Evolutionary conservation across 1,140 invertebrate genomes (phyloP), one percentile per base, ranked within the genome.

Genomic region (Microplitis mediator): DNA sequence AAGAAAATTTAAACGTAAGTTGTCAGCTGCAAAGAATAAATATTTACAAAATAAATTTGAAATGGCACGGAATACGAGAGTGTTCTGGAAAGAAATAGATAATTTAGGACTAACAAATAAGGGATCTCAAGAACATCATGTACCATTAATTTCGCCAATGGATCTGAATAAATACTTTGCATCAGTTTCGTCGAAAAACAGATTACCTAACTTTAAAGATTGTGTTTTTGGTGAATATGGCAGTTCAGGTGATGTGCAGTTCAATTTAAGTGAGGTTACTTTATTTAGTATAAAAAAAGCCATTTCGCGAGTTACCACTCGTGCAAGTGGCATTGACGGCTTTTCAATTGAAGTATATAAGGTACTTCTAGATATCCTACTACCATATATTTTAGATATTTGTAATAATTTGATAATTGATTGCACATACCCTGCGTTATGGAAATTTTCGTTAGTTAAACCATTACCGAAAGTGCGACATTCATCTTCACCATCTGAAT

Each of bases 401-500:
- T 50, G 45, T 50, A 31, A 31, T 63, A 31, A 63, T 23, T 4
- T 2, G 0, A 31, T 32, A 1, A 4, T 63, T 2, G 4, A 35
- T 8, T 8, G 61, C 1, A 5, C 23, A n/a, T 63, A 34, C 31
- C 36, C 36, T 36, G 11, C 63, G 63, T 9, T 45, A 14, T 65
- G 35, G 63, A 45, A 65, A 14, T 1, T 13, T 45, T 45, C 34
- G 1, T 52, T n/a, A 6, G 65, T 67, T 9, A 45, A 9, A 14
- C 65, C 65, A 6, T 16, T 67, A 3, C 45, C 4, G n/a, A 67
- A 67, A 52, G 23, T 16, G 4, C n/a, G 3, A 0, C 11, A 50
- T 36, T 62, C 68, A 14, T 13, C 32, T 54, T 32, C 45, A n/a
- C 35, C 23, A 11, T 60, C 14, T 32, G 64, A 75, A 31, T 72